Conservation (phyloP, 2,113 vertebrate genomes). For the Loxodonta africana region DNA sequence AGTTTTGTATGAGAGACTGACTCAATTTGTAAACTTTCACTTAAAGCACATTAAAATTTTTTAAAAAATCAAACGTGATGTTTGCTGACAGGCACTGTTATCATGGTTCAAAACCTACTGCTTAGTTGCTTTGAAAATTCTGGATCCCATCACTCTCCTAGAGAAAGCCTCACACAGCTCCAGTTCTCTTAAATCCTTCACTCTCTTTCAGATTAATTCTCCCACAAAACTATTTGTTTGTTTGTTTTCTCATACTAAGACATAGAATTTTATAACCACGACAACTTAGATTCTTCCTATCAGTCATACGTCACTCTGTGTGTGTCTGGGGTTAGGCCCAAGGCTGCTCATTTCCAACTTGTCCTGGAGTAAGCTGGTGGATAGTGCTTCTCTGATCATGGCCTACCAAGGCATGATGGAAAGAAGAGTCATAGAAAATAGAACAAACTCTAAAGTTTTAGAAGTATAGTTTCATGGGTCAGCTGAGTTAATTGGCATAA, state of each 20-base stretch:
- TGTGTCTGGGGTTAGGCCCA: not conserved
- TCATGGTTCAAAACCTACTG: not conserved
- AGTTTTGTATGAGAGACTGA: no score
- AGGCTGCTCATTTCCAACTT: not conserved
- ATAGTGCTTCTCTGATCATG: not conserved
- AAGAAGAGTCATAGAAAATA: not conserved
- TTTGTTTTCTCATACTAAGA: not conserved
- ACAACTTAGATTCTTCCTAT: not conserved
- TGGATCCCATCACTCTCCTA: not conserved
- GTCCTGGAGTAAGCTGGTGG: not conserved
- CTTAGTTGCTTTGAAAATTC: not conserved
- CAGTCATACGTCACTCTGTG: not conserved
- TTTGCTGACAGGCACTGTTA: not conserved
- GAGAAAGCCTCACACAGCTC: not conserved
- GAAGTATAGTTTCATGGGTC: no score
- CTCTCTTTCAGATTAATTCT: constrained; percentile 36
- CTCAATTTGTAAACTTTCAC: no score
- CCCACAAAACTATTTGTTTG: not conserved
- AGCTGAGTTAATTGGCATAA: no score
- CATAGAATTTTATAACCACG: not conserved
- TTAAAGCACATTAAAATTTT: no score
- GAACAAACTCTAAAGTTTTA: no score
- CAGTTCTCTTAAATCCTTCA: not conserved
- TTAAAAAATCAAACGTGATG: not conserved
- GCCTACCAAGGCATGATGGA: not conserved